Conservation (phyloP, 2,797 vertebrate species). For the Brotula barbata region DNA sequence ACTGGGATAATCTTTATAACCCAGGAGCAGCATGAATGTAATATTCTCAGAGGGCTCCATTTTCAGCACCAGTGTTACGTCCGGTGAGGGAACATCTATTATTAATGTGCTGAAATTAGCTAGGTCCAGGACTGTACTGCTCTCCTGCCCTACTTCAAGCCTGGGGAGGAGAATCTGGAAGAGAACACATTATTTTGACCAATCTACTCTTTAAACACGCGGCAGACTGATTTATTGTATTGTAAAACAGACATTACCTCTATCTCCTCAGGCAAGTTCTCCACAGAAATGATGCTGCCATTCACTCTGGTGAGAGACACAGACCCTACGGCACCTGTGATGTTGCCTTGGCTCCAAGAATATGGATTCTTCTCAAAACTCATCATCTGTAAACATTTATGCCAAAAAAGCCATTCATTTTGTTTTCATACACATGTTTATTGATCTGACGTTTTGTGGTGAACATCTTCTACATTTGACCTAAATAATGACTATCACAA, state of each 20-base stretch:
- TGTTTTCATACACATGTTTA: too few species aligned
- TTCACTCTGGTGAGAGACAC: constrained; percentile 83
- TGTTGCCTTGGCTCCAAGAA: constrained; percentile 75
- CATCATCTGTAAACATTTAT: constrained; percentile 83
- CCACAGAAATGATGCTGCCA: constrained; percentile 81
- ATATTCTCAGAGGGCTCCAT: constrained; percentile 83
- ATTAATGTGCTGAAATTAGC: constrained; percentile 82
- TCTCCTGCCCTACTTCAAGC: constrained; percentile 63
- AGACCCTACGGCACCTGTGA: constrained; percentile 86
- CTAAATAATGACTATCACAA: too few species aligned
- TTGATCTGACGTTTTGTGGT: too few species aligned
- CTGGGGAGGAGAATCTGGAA: constrained; percentile 88
- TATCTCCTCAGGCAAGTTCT: constrained; percentile 84
- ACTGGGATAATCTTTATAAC: constrained; percentile 83
- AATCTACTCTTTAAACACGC: background rate
- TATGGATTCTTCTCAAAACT: constrained; percentile 90
- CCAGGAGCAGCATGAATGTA: constrained; percentile 83
- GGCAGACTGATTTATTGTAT: background rate
- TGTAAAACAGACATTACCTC: constrained; percentile 79
- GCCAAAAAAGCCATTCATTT: too few species aligned
- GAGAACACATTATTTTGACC: too few species aligned
- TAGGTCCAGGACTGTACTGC: constrained; percentile 82
- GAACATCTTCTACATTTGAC: too few species aligned
- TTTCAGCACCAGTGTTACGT: constrained; percentile 85
- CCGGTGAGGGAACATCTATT: constrained; percentile 82